Evolutionary conservation across 2,888 invertebrate genomes (phyloP), one percentile per base, ranked within the genome.

Genomic region (Molanna angustata): DNA sequence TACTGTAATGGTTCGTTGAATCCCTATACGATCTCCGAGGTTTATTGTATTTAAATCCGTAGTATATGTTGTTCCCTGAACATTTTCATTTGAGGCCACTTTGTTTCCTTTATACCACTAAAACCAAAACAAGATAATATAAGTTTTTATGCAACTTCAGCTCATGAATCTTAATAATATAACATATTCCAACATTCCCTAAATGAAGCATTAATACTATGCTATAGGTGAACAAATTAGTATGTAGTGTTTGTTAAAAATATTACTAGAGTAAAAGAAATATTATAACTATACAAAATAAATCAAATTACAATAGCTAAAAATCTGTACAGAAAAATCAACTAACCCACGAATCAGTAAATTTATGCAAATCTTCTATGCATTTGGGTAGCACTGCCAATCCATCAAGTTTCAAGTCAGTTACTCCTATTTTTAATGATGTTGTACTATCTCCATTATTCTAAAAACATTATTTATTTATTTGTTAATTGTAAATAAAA

Each of bases 341-440:
- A 49, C 17, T 43, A 20, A 49, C 49, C 49, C 49, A 49, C 4
- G 49, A 35, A 41, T 41, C 41, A 16, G 49, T 32, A 35, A 32
- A 33, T 21, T 21, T 42, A 21, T 49, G 49, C 3, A 49, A 18
- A 2, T 41, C 35, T 16, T 49, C 49, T 19, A 49, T 43, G 18
- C 42, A 21, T 43, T 49, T 49, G 7, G 49, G 49, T 13, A 49
- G 11, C 9, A 49, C 33, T 17, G 32, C 17, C 13, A 42, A 18
- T 19, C 20, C 22, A 18, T 49, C 43, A 2, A 42, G 49, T 16
- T 49, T 42, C 17, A 49, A 14, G 2, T 21, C 18, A 11, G 49
- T 49, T 3, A 49, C 49, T 42, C 49, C 49, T 14, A 49, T 4
- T 32, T 49, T 49, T 20, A 49, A 16, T 33, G 31, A 42, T 42